Percentiles rank a stretch among this genome's conserved stretches.
These are phyloP conservation scores for Coryphaenoides rupestris DNA, from an alignment of 2,113 vertebrate species.

Conservation along the genomic window DNA sequence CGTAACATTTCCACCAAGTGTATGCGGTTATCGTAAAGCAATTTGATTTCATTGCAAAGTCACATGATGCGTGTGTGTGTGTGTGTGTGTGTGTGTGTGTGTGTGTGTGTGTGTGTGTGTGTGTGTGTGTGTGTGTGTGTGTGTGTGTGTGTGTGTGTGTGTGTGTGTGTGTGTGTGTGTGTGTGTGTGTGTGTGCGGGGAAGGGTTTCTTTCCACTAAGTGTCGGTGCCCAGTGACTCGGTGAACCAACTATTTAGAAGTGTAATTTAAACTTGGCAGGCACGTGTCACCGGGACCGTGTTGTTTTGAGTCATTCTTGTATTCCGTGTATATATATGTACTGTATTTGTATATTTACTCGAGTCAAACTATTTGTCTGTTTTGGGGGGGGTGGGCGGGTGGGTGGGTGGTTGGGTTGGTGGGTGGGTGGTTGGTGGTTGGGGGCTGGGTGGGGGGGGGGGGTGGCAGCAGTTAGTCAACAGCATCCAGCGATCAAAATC, in stretches of 20 bases:
- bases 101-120: background rate
- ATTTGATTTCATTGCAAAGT: slow-evolving; percentile 37
- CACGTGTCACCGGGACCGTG: too few relatives aligned
- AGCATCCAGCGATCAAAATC: too few relatives aligned
- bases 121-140: slow-evolving; percentile 11
- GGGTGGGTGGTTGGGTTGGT: too few relatives aligned
- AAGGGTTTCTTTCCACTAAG: slow-evolving; percentile 28
- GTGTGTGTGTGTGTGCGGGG: slow-evolving; percentile 7
- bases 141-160: background rate
- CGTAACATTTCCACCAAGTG: slow-evolving; percentile 19
- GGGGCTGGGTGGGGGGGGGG: too few relatives aligned
- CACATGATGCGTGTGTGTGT: slow-evolving; percentile 20
- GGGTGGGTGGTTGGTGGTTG: too few relatives aligned
- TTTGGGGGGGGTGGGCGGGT: too few relatives aligned
- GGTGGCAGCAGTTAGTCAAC: too few relatives aligned
- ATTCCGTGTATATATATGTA: too few relatives aligned
- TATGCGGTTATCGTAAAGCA: slow-evolving; percentile 24
- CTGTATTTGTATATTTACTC: slow-evolving; percentile 31
- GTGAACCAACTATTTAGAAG: slow-evolving; percentile 6
- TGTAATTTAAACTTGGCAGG: too few relatives aligned
- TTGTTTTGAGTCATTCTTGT: too few relatives aligned
- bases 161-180: too few relatives aligned
- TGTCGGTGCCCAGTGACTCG: slow-evolving; percentile 17
- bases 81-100: background rate
- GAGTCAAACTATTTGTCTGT: slow-evolving; percentile 35